These are phyloP conservation scores for Drosophila nr. perissopoda DNA, from an alignment of 2,888 invertebrate genomes.

Conservation along the genomic window DNA sequence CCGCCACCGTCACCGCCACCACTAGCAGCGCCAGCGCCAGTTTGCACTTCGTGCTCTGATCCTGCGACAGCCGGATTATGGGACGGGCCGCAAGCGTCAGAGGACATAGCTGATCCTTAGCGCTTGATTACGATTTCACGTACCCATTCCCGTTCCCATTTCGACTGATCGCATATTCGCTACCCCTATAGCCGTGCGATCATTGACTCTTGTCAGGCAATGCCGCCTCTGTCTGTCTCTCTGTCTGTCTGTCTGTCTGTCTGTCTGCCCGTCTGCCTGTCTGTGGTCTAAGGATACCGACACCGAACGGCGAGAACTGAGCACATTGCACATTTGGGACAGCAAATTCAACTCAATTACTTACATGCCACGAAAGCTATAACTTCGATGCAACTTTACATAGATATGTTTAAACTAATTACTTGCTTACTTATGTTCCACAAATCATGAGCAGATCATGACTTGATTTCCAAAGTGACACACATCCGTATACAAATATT, in stretches of 20 bases:
- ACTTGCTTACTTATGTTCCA: not conserved
- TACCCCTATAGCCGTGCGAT: conserved; percentile 69
- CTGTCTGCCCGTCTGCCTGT: not conserved
- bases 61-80: conserved; percentile 73
- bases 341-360: conserved; percentile 14
- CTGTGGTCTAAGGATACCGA: conserved; percentile 13
- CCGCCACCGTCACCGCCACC: conserved; percentile 1
- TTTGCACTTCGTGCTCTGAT: conserved; percentile 62
- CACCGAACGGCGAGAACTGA: conserved; percentile 3
- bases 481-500: not conserved
- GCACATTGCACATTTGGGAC: conserved; percentile 15
- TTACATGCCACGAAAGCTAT: not conserved
- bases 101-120: conserved; percentile 63
- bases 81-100: conserved; percentile 16
- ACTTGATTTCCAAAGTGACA: not conserved
- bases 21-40: conserved; percentile 3
- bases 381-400: not conserved
- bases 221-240: conserved; percentile 1
- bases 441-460: not conserved
- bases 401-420: not conserved
- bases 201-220: conserved; percentile 77
- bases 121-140: conserved; percentile 73
- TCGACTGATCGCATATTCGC: conserved; percentile 52
- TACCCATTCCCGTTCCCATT: conserved; percentile 42
- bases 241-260: not conserved